Conservation (phyloP, 2,113 vertebrate genomes). For the Pao palembangensis region DNA sequence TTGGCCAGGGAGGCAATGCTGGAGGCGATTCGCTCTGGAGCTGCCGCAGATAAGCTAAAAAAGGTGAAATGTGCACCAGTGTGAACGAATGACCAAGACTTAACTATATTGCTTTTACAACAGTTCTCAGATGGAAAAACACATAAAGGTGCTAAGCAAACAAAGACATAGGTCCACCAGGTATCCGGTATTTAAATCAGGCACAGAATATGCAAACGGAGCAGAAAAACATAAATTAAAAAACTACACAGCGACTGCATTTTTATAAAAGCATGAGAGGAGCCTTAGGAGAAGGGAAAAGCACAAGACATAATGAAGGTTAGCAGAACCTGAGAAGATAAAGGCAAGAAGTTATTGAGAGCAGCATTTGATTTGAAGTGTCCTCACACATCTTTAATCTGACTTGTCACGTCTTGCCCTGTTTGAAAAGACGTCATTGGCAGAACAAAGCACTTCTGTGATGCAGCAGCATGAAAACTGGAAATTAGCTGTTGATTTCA, state of each 20-base stretch:
- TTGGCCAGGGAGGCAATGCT: slow-evolving; percentile 81
- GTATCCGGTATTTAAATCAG: no score
- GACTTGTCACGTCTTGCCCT: slow-evolving; percentile 23
- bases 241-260: no score
- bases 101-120: no score
- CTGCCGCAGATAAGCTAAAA: slow-evolving; percentile 83
- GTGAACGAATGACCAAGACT: background rate
- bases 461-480: slow-evolving; percentile 35
- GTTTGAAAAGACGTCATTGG: slow-evolving; percentile 11
- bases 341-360: slow-evolving; percentile 1
- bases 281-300: no score
- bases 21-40: slow-evolving; percentile 90
- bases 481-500: slow-evolving; percentile 35
- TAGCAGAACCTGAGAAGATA: slow-evolving; percentile 1
- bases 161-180: no score
- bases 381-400: slow-evolving; percentile 27
- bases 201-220: no score
- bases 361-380: slow-evolving; percentile 25
- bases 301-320: background rate
- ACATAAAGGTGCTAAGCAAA: no score
- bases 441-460: slow-evolving; percentile 34
- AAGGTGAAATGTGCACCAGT: slow-evolving; percentile 76
- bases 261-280: no score
- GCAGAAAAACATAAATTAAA: no score
- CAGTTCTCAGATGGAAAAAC: background rate